Base-by-base conservation (phyloP, 2,888 invertebrate species). In the Osmoderma eremita region DNA sequence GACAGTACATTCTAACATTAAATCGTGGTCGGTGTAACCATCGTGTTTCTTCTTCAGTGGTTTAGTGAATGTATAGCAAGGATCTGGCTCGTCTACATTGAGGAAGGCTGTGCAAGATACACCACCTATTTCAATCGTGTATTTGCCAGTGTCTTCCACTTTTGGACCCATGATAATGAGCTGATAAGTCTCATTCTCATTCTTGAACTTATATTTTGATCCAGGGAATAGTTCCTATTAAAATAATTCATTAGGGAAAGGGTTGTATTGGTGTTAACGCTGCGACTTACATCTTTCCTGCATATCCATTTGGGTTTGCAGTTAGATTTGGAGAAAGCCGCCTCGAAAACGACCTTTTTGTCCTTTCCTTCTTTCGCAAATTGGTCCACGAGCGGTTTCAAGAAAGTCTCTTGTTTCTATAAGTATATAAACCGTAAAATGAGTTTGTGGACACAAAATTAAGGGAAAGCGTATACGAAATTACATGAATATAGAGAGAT, bases 141-240 rank as follows among this genome's bases (percentile, higher is more conserved):
- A 98, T 85, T 97, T 97, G 75, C 98, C 99, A 73, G 93, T 93
- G 81, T 99, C 99, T 76, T 99, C 98, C 39, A 94, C 94, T 84
- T 94, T 95, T 0, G 99, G 97, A 77, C 88, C 90, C 80, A 88
- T 88, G 76, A 99, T 95, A 72, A 94, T 91, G 71, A 99, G 86
- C 77, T 91, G 93, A 82, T 98, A 97, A 0, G 91, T 88, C 78
- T 97, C 95, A 77, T 92, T 93, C 80, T 98, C 97, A 78, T 91
- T 92, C 77, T 92, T 92, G 83, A 99, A 94, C 84, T 98, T 97
- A 83, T 94, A 98, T 83, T 97, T 99, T 67, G 96, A 92, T 73
- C 98, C 96, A 71, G 93, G 89, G 85, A 98, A 98, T 58, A 97
- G 86, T 87, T 98, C 98, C 93, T 68, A 13, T 4, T 36, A 41